A percentile compares a stretch with the other conserved stretches of the same genome.
phyloP scores from a whole-genome alignment of 2,888 invertebrate species.

The Callosobruchus maculatus region DNA sequence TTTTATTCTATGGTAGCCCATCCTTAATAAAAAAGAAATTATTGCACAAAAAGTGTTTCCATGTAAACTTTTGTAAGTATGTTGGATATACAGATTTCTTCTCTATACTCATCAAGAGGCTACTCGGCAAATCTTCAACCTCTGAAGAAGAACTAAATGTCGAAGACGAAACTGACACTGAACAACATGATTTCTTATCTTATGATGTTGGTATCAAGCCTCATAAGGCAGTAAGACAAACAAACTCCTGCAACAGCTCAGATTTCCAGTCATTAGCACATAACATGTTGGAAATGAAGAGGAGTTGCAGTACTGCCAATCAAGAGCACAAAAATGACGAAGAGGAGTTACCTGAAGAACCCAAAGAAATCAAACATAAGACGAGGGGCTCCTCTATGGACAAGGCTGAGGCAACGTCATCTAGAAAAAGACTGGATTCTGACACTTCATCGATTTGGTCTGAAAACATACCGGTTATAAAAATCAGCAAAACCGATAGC shows the following conservation, averaged over 20 bases:
- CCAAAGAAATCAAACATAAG: slow-evolving; percentile 2
- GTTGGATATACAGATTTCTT: slow-evolving; percentile 49
- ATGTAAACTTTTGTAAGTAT: background rate
- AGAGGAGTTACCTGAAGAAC: slow-evolving; percentile 5
- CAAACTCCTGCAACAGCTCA: slow-evolving; percentile 21
- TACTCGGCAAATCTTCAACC: slow-evolving; percentile 58
- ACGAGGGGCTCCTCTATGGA: background rate
- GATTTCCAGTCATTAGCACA: slow-evolving; percentile 24
- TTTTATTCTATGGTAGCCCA: too few species aligned
- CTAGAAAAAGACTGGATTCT: slow-evolving; percentile 56
- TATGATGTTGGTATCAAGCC: slow-evolving; percentile 48
- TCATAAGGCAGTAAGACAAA: slow-evolving; percentile 7
- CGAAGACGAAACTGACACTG: slow-evolving; percentile 64
- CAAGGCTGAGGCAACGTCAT: background rate
- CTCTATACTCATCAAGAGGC: slow-evolving; percentile 58
- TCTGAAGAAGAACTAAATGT: slow-evolving; percentile 52
- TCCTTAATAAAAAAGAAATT: too few species aligned
- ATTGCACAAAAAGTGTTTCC: too few species aligned
- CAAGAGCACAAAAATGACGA: background rate
- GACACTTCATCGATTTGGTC: slow-evolving; percentile 52
- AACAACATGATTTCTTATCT: slow-evolving; percentile 67
- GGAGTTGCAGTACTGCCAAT: background rate
- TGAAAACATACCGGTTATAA: slow-evolving; percentile 70
- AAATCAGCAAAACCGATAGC: slow-evolving; percentile 70
- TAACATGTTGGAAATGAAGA: slow-evolving; percentile 16